These are phyloP conservation scores for Volucella inanis DNA, from an alignment of 2,888 invertebrate species.

Conservation along the genomic window DNA sequence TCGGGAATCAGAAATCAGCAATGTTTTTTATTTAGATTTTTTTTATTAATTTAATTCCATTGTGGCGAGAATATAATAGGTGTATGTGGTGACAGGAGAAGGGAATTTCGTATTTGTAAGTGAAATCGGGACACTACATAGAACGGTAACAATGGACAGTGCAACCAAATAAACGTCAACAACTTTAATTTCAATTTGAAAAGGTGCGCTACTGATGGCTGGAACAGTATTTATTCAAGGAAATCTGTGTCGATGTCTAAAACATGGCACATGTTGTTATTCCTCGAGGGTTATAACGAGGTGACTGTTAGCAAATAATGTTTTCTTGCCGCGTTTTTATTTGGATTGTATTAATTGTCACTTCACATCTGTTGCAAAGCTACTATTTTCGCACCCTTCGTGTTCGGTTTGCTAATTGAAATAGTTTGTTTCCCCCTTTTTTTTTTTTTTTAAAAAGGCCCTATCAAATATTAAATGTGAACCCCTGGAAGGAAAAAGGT, in stretches of 20 bases:
- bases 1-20: slow-evolving; percentile 14
- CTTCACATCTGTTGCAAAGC: slow-evolving; percentile 70
- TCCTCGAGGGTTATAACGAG: slow-evolving; percentile 49
- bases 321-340: slow-evolving; percentile 29
- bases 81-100: slow-evolving; percentile 35
- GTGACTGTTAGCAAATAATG: slow-evolving; percentile 57
- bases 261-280: slow-evolving; percentile 41
- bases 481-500: too few species aligned
- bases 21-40: slow-evolving; percentile 30
- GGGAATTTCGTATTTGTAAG: slow-evolving; percentile 36
- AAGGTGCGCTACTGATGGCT: slow-evolving; percentile 32
- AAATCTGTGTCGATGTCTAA: slow-evolving; percentile 48
- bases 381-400: slow-evolving; percentile 54
- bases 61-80: slow-evolving; percentile 53
- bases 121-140: slow-evolving; percentile 63
- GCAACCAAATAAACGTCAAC: slow-evolving; percentile 57
- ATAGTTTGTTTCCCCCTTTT: too few species aligned
- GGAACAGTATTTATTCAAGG: slow-evolving; percentile 58
- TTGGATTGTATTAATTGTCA: slow-evolving; percentile 63
- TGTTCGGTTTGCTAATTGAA: slow-evolving; percentile 40
- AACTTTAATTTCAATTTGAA: slow-evolving; percentile 66
- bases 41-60: slow-evolving; percentile 45
- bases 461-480: too few species aligned
- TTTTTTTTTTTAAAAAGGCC: too few species aligned
- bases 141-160: slow-evolving; percentile 34